Base-by-base conservation (phyloP, 2,888 invertebrate genomes). In the Xestia c-nigrum region DNA sequence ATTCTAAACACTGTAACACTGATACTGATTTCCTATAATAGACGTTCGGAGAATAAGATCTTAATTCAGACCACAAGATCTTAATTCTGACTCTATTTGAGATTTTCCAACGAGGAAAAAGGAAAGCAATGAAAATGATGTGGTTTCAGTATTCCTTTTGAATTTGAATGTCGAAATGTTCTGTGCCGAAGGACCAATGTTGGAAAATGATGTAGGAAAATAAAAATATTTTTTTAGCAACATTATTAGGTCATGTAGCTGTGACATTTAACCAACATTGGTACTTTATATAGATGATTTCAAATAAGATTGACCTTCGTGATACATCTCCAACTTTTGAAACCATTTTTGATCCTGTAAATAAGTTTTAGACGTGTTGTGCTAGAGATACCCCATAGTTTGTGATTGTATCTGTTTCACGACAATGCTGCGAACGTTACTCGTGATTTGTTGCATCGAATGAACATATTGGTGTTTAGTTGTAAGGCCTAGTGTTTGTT, bases 401-500 rank as follows among this genome's bases (percentile, higher is more conserved):
- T 74, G 61, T 52, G 43, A 74, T 75, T 75, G 50, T 78, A 67
- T 68, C 52, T 76, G 67, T 77, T 86, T 85, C 78, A 80, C 76
- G 66, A 78, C 87, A 87, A 82, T 87, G 87, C 83, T 83, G 84
- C 81, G 40, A 61, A 85, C 85, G 85, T 84, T 85, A 87, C 63
- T 75, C 75, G 78, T 85, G 88, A 81, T 76, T 87, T 86, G 84
- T 90, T 85, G 81, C 90, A 92, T 92, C 90, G 92, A 88, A 91
- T 88, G 85, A 90, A 89, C 87, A 89, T 90, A 90, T 90, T 89
- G 89, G 86, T 85, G 85, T 88, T 90, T 94, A 93, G 92, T 87
- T 90, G 92, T 93, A 93, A 93, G 93, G 91, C 88, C 85, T 89
- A 72, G 80, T 90, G 87, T 89, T 83, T 87, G 85, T 87, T 91